phyloP scores from a whole-genome alignment of 2,113 vertebrate genomes.

The Lonchura striata region DNA sequence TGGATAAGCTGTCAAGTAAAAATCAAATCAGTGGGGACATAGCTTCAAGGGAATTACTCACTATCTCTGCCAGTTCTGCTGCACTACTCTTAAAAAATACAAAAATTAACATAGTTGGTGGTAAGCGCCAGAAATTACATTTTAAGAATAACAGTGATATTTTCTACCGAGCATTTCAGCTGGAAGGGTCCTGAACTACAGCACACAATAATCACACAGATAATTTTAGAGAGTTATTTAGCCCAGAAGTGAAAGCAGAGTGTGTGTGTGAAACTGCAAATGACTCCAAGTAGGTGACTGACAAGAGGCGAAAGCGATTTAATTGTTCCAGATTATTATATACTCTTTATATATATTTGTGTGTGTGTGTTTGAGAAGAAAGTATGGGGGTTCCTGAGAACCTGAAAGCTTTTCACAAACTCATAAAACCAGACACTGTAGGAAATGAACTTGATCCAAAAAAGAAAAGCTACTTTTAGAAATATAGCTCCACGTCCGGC shows the following conservation, averaged over 20 bases:
- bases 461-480: conserved; percentile 66
- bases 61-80: conserved; percentile 44
- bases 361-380: neutral
- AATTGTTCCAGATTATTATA: conserved; percentile 11
- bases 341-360: neutral
- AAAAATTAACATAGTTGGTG: conserved; percentile 57
- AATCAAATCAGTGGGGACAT: conserved; percentile 63
- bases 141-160: conserved; percentile 11
- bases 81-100: conserved; percentile 38
- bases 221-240: neutral
- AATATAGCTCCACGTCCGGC: conserved; percentile 47
- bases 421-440: conserved; percentile 54
- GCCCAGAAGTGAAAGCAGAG: neutral
- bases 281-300: neutral
- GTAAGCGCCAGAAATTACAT: conserved; percentile 23
- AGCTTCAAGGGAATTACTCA: conserved; percentile 67
- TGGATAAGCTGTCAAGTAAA: conserved; percentile 69
- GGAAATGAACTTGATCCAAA: conserved; percentile 61
- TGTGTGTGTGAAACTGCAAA: neutral
- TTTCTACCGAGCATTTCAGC: conserved; percentile 26
- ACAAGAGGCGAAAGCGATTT: neutral
- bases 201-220: neutral
- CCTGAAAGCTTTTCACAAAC: conserved; percentile 35
- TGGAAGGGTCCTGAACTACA: conserved; percentile 20
- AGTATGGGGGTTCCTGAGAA: neutral